These are phyloP conservation scores for Athripsodes cinereus DNA, from an alignment of 2,888 invertebrate species.

Conservation along the genomic window DNA sequence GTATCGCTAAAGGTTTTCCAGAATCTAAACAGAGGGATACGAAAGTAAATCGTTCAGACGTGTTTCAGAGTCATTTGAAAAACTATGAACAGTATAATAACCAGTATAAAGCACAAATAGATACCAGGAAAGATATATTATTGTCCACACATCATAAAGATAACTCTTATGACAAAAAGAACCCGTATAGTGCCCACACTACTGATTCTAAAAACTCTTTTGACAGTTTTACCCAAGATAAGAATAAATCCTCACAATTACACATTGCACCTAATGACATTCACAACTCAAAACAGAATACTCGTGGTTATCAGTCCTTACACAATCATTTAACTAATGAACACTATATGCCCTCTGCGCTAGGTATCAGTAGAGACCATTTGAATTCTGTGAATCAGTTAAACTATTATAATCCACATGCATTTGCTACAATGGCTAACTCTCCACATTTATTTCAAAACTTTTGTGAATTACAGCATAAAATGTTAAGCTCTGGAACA, in stretches of 20 bases:
- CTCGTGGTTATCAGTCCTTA: conserved; percentile 11
- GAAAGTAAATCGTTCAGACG: too few relatives aligned
- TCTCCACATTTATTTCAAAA: conserved; percentile 18
- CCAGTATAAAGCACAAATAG: too few relatives aligned
- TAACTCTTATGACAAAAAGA: too few relatives aligned
- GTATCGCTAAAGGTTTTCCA: background rate
- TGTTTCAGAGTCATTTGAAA: too few relatives aligned
- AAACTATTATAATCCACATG: conserved; percentile 13
- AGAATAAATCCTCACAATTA: conserved; percentile 11
- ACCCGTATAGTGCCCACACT: background rate
- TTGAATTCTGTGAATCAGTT: conserved; percentile 2
- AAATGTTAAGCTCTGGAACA: conserved; percentile 13
- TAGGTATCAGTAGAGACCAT: conserved; percentile 15
- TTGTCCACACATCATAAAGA: too few relatives aligned
- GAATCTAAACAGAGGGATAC: background rate
- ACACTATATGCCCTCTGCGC: conserved; percentile 13
- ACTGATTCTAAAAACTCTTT: conserved; percentile 13
- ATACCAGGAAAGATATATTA: too few relatives aligned
- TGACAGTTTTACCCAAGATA: conserved; percentile 5
- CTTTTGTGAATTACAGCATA: conserved; percentile 21
- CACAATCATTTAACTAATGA: conserved; percentile 2
- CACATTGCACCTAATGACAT: background rate
- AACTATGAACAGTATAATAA: too few relatives aligned
- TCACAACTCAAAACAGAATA: conserved; percentile 11
- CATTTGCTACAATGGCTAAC: conserved; percentile 14